phyloP scores from a whole-genome alignment of 2,888 invertebrate species.

The Melipona beecheii region DNA sequence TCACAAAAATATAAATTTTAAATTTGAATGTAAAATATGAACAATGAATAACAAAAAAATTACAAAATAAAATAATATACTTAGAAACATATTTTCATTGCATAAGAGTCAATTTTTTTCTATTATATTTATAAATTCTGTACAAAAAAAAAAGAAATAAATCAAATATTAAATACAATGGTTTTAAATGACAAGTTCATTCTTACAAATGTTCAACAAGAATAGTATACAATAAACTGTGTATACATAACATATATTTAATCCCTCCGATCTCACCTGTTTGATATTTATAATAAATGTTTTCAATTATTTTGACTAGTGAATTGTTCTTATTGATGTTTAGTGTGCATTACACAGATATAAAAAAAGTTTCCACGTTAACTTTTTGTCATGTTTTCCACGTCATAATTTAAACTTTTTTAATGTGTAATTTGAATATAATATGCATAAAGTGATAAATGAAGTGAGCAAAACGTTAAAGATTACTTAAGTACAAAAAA shows the following conservation, averaged over 20 bases:
- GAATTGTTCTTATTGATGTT: conserved; percentile 54
- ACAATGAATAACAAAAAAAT: neutral
- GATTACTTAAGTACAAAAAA: conserved; percentile 36
- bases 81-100: conserved; percentile 15
- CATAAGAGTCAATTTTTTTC: conserved; percentile 24
- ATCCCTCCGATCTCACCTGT: conserved; percentile 61
- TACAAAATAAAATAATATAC: neutral
- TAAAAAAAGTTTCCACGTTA: conserved; percentile 59
- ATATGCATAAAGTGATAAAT: conserved; percentile 14
- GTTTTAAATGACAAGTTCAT: conserved; percentile 66
- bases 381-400: conserved; percentile 25
- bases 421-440: conserved; percentile 16
- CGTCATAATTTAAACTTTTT: conserved; percentile 25
- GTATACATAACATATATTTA: conserved; percentile 77
- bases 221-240: conserved; percentile 80
- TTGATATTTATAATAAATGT: conserved; percentile 50
- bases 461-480: conserved; percentile 21
- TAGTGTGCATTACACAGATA: conserved; percentile 64
- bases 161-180: conserved; percentile 30
- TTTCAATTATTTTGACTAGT: conserved; percentile 34
- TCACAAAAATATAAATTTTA: conserved; percentile 2
- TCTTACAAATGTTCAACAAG: conserved; percentile 81
- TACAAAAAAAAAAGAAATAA: conserved; percentile 15
- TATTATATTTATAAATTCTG: conserved; percentile 26
- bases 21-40: conserved; percentile 14